These are phyloP conservation scores for Halcyon leucocephala DNA, from an alignment of 2,797 vertebrate genomes.

Conservation along the genomic window DNA sequence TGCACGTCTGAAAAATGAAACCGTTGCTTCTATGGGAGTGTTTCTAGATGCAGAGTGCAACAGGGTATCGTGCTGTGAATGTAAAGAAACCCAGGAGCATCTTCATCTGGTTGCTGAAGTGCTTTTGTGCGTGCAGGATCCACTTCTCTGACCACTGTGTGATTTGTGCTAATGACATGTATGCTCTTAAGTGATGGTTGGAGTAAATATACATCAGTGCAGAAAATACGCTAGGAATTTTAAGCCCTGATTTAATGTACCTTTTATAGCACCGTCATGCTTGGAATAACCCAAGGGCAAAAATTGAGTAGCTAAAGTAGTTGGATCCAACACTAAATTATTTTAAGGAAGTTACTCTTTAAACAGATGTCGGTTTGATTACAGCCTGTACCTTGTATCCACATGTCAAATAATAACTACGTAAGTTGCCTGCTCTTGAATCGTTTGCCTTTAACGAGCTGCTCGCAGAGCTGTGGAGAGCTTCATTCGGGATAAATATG, in stretches of 20 bases:
- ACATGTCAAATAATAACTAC: neutral
- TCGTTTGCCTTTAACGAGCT: slow-evolving; percentile 76
- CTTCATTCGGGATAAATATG: slow-evolving; percentile 98
- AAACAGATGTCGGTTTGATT: slow-evolving; percentile 1
- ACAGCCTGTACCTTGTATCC: slow-evolving; percentile 27
- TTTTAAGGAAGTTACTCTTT: slow-evolving; percentile 30
- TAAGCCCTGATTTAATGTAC: neutral
- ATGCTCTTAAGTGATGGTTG: neutral
- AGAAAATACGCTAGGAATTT: neutral
- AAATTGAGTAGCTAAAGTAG: neutral
- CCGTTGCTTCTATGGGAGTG: neutral
- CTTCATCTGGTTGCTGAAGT: neutral
- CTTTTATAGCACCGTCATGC: neutral
- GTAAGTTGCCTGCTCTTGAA: neutral
- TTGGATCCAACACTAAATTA: neutral
- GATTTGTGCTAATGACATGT: neutral
- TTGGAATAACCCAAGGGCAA: neutral
- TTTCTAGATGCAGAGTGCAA: neutral
- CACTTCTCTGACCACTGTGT: neutral
- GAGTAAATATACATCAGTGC: neutral
- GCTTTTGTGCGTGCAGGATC: neutral
- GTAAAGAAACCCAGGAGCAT: neutral
- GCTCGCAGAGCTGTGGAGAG: slow-evolving; percentile 87
- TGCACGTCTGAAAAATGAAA: neutral
- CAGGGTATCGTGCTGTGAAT: neutral